phyloP scores from a whole-genome alignment of 2,888 invertebrate genomes.

The Rotaria magnacalcarata region DNA sequence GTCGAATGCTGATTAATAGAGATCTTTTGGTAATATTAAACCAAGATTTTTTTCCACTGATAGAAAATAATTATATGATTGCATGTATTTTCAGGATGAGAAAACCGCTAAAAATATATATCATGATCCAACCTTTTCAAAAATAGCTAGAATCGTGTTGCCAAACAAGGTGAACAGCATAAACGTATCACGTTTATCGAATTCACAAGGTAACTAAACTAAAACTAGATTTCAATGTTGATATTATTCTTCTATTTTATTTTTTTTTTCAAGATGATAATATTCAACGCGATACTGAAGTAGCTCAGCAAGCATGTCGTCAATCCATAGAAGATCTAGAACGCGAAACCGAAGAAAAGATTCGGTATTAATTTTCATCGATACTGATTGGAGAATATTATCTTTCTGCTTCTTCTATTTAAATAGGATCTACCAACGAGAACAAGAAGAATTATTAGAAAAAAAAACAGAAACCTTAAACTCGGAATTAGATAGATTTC shows the following conservation, averaged over 20 bases:
- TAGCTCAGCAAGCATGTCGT: not conserved
- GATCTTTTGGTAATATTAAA: not conserved
- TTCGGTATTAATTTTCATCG: not conserved
- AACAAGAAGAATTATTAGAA: not conserved
- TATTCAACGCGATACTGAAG: not conserved
- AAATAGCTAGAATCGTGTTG: not conserved
- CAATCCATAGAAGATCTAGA: not conserved
- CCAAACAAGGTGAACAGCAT: not conserved
- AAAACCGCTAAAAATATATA: not conserved
- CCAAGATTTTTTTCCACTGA: not conserved
- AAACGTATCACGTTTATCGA: not conserved
- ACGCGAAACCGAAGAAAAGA: constrained; percentile 14
- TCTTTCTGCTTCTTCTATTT: not conserved
- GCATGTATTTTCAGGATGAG: not conserved
- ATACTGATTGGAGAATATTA: not conserved
- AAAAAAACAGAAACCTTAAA: not conserved
- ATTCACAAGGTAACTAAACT: not conserved
- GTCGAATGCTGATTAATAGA: constrained; percentile 1
- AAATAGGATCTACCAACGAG: not conserved
- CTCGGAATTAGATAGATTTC: not conserved
- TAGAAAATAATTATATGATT: not conserved
- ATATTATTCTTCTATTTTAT: not conserved
- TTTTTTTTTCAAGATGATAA: not conserved
- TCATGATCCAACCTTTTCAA: not conserved
- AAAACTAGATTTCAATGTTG: too few relatives aligned